phyloP scores from a whole-genome alignment of 1,140 invertebrate genomes.

The Pachypeltis micranthus region DNA sequence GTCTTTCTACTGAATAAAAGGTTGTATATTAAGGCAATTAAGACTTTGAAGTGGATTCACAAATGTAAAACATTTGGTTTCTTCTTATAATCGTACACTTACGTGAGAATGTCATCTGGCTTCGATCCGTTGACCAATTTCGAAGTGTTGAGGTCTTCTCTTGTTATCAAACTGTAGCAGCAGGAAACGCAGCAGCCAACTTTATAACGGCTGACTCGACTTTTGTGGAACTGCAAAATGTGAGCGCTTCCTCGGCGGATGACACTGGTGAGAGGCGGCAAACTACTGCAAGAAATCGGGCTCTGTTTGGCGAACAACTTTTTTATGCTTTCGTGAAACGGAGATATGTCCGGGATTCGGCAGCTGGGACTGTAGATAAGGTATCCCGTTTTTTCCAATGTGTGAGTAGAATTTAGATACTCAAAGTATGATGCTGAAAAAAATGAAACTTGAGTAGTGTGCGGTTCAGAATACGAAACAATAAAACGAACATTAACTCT shows the following conservation, averaged over 20 bases:
- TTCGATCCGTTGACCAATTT: slow-evolving; percentile 10
- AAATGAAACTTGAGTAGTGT: too few relatives aligned
- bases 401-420: neutral
- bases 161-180: slow-evolving; percentile 41
- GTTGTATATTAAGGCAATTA: too few relatives aligned
- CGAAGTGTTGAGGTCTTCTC: slow-evolving; percentile 12
- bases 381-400: slow-evolving; percentile 34
- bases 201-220: slow-evolving; percentile 25
- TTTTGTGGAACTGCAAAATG: slow-evolving; percentile 27
- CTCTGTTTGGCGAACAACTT: slow-evolving; percentile 43
- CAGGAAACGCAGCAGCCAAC: slow-evolving; percentile 34
- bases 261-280: slow-evolving; percentile 36
- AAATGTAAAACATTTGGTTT: too few relatives aligned
- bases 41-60: too few relatives aligned
- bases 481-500: too few relatives aligned
- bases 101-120: slow-evolving; percentile 32
- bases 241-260: neutral
- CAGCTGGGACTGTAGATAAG: slow-evolving; percentile 56
- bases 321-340: slow-evolving; percentile 50
- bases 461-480: too few relatives aligned
- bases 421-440: neutral
- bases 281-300: slow-evolving; percentile 43
- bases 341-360: slow-evolving; percentile 52
- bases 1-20: too few relatives aligned
- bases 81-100: slow-evolving; percentile 17